Conservation (phyloP, 2,113 vertebrate genomes). For the Panthera tigris region DNA sequence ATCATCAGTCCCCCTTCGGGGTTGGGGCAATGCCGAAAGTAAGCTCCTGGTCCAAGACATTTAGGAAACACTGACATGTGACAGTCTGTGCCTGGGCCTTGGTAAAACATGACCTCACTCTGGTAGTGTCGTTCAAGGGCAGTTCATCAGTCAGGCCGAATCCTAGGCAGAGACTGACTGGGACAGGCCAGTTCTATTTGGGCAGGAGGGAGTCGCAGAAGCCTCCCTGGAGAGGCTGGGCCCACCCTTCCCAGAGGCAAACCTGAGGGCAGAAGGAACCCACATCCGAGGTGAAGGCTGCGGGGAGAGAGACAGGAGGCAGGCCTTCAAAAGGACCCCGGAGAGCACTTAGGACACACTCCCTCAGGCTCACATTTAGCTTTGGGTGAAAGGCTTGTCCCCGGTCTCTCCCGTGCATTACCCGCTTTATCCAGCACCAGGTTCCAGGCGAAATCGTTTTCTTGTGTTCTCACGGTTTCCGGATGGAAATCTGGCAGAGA, state of each 20-base stretch:
- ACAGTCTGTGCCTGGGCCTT: neutral
- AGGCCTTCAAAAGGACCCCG: neutral
- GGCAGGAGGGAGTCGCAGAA: neutral
- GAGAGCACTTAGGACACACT: fast-evolving
- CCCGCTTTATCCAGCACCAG: neutral
- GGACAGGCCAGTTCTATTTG: too few species aligned
- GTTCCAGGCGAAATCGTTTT: neutral
- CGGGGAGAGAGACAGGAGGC: neutral
- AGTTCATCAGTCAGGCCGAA: neutral
- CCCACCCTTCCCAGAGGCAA: neutral
- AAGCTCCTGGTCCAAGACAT: neutral
- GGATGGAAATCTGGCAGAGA: neutral
- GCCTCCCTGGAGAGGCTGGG: fast-evolving
- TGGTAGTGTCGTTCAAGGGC: neutral
- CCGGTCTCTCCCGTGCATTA: too few species aligned
- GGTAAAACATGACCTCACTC: neutral
- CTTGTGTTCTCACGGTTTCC: neutral
- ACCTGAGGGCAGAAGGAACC: neutral
- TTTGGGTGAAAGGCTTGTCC: neutral
- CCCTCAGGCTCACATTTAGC: neutral
- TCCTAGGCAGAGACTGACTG: neutral
- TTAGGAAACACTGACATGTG: neutral
- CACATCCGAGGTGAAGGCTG: fast-evolving
- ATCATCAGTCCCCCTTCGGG: neutral
- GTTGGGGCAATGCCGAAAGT: neutral